Evolutionary conservation across 1,140 invertebrate genomes (phyloP), one percentile per base, ranked within the genome.

Genomic region (Drosophila punjabiensis): DNA sequence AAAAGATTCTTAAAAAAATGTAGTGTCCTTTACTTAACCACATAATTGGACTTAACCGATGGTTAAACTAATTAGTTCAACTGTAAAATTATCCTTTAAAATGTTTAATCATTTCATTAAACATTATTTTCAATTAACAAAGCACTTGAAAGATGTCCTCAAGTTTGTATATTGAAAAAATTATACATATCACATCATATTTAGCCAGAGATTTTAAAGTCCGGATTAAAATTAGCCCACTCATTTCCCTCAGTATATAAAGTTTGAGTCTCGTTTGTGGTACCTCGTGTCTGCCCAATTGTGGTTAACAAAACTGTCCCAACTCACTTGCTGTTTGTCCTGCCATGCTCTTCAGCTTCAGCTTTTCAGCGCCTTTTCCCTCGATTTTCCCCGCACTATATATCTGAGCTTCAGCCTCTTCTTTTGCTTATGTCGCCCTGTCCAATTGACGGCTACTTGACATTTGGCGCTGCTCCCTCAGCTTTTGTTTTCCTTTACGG

Each of bases 391-490:
- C 37, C 35, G n/a, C 48, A 20, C 47, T 20, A 30, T 24, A 33
- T 50, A 28, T 39, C 53, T 61, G 18, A 28, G 20, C 35, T 16
- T 30, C 32, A 39, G 61, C 47, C 37, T n/a, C 47, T 37, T 37
- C 53, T 75, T 58, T 50, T 61, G 65, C 65, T 37, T 68, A 69
- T 77, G 73, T 77, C 39, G 41, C 52, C 35, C 77, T 77, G 85
- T 87, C 76, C 86, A 90, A 89, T 89, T 89, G 85, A 90, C 85
- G 86, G 81, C 86, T 90, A 90, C 85, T 89, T 89, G 85, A 89
- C 86, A 89, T 89, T 90, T 89, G 77, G 69, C 68, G 70, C 70
- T 73, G 68, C 64, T 69, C 35, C 67, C 70, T 62, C n/a, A 11
- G 55, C 47, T 74, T 74, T 74, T 74, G 70, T 79, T 79, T 76